Percentiles rank a stretch among this genome's conserved stretches.
Conservation (phyloP, 2,888 invertebrate species). For the Acrobasis suavella region DNA sequence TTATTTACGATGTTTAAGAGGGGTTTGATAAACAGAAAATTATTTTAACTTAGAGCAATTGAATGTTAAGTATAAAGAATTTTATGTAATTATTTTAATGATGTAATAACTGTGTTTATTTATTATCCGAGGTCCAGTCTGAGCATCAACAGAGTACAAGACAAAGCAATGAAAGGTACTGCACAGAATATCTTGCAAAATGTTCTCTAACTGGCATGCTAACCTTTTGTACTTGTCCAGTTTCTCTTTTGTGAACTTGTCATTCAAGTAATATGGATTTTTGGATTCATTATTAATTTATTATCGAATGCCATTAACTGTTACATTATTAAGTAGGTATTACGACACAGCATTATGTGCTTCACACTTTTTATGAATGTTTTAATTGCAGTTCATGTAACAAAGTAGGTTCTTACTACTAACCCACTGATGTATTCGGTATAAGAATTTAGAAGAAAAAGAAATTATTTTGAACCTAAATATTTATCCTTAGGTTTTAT, state of each 20-base stretch:
- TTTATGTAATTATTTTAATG: neutral
- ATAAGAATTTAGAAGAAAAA: slow-evolving; percentile 33
- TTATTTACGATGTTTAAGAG: neutral
- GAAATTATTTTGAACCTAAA: no score
- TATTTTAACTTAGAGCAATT: slow-evolving; percentile 1
- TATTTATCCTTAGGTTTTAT: no score
- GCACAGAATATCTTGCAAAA: slow-evolving; percentile 29
- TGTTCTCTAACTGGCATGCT: slow-evolving; percentile 40
- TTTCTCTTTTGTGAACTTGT: slow-evolving; percentile 13
- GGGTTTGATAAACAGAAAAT: neutral
- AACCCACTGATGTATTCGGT: slow-evolving; percentile 35
- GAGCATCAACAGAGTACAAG: slow-evolving; percentile 47
- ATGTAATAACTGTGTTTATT: slow-evolving; percentile 40
- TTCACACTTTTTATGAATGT: slow-evolving; percentile 37
- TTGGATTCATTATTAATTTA: neutral
- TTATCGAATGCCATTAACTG: slow-evolving; percentile 19
- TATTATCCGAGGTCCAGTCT: slow-evolving; percentile 50
- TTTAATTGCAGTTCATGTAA: slow-evolving; percentile 33
- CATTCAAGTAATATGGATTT: slow-evolving; percentile 8
- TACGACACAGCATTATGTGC: slow-evolving; percentile 34
- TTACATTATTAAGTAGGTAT: slow-evolving; percentile 29
- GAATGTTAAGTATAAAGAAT: neutral
- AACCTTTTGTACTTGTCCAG: slow-evolving; percentile 25
- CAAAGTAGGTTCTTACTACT: slow-evolving; percentile 28
- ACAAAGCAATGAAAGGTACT: slow-evolving; percentile 68